phyloP scores from a whole-genome alignment of 2,888 invertebrate genomes.

The Napeogenes inachia region DNA sequence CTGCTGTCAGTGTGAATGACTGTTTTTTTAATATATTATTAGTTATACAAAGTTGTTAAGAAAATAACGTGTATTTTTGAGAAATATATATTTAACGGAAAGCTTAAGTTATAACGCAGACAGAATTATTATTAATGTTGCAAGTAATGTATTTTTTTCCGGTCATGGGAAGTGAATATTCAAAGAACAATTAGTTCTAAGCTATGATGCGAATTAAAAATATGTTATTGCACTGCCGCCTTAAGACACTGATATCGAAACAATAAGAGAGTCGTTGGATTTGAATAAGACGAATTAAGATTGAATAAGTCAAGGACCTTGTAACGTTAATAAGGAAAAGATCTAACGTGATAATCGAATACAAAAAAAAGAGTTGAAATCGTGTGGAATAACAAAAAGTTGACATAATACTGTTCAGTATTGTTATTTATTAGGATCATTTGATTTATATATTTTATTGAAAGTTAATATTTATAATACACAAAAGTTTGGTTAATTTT shows the following conservation, averaged over 20 bases:
- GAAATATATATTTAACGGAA: too few species aligned
- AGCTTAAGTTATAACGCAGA: too few species aligned
- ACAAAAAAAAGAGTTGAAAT: background rate
- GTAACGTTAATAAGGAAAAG: slow-evolving; percentile 2
- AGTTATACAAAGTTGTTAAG: background rate
- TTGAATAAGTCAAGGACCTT: background rate
- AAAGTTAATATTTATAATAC: background rate
- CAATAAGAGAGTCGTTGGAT: slow-evolving; percentile 23
- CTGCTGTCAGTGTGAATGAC: too few species aligned
- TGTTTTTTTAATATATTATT: background rate
- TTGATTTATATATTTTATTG: too few species aligned
- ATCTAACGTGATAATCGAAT: background rate
- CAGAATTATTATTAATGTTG: background rate
- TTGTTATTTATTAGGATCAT: too few species aligned
- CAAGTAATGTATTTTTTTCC: slow-evolving; percentile 31
- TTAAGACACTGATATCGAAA: slow-evolving; percentile 29
- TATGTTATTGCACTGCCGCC: slow-evolving; percentile 49
- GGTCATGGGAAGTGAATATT: slow-evolving; percentile 72
- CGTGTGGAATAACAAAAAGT: background rate
- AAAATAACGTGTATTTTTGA: too few species aligned
- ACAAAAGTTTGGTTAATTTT: slow-evolving; percentile 21
- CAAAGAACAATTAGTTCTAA: slow-evolving; percentile 49
- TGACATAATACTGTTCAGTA: too few species aligned
- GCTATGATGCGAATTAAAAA: slow-evolving; percentile 52
- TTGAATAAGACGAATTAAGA: slow-evolving; percentile 12